Evolutionary conservation across 1,140 invertebrate genomes (phyloP).

Genomic region (Drosophila erecta): DNA sequence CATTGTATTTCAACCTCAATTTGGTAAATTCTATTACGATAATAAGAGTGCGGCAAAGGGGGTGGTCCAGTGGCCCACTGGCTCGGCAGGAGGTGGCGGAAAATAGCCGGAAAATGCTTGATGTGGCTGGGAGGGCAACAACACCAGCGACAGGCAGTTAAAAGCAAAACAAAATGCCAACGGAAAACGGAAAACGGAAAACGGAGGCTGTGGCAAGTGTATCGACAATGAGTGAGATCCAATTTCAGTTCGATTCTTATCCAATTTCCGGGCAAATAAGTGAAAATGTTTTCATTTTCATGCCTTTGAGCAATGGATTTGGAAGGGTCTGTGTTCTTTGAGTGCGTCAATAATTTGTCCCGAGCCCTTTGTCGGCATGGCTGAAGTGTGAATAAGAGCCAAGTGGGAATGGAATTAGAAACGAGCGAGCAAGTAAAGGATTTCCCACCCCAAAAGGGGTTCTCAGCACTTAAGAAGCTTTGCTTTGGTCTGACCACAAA

Average conservation of each 20-base stretch:
- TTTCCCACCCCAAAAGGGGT: conserved; percentile 32
- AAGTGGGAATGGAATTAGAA: conserved; percentile 49
- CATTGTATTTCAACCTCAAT: conserved; percentile 84
- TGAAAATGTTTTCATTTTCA: conserved; percentile 83
- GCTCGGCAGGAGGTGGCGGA: conserved; percentile 26
- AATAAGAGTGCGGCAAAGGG: conserved; percentile 57
- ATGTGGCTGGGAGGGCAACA: conserved; percentile 52
- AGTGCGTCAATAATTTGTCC: conserved; percentile 76
- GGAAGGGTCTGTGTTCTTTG: conserved; percentile 23
- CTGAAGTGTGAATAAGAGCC: conserved; percentile 66
- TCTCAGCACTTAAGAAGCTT: conserved; percentile 54
- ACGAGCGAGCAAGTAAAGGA: conserved; percentile 58
- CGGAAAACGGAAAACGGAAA: conserved; percentile 19
- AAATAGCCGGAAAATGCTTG: conserved; percentile 82
- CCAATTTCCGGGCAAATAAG: conserved; percentile 83
- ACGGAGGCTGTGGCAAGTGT: conserved; percentile 58
- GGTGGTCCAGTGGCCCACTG: neutral
- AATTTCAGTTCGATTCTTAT: conserved; percentile 84
- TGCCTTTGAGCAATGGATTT: conserved; percentile 62
- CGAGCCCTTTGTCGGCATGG: conserved; percentile 25
- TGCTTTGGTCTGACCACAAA: conserved; percentile 35
- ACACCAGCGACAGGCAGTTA: conserved; percentile 61
- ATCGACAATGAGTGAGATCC: conserved; percentile 82
- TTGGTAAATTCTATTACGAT: conserved; percentile 84
- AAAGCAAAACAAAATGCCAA: conserved; percentile 71